phyloP scores from a whole-genome alignment of 1,140 invertebrate species.

The Bombus difficillimus region DNA sequence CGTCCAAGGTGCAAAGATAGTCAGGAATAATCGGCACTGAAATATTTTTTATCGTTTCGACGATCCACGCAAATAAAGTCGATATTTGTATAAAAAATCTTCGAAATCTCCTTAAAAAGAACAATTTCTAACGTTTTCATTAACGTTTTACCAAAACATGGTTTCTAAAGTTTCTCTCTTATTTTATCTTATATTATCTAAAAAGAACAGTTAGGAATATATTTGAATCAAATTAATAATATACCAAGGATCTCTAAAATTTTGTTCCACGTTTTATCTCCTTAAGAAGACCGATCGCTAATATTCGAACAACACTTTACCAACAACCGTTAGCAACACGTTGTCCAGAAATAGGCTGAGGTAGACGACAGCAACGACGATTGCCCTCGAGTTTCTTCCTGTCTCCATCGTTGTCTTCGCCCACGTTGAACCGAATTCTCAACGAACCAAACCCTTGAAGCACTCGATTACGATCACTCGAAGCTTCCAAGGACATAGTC shows the following conservation, averaged over 20 bases:
- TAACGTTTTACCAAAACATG: no score
- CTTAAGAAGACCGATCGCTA: neutral
- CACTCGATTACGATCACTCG: neutral
- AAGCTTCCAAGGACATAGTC: neutral
- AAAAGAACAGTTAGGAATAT: no score
- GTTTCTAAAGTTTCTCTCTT: no score
- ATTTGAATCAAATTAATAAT: no score
- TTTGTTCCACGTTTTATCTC: no score
- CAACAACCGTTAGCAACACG: slow-evolving; percentile 89
- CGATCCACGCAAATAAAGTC: neutral
- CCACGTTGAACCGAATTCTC: slow-evolving; percentile 26
- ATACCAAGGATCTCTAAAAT: neutral
- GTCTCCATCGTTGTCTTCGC: slow-evolving; percentile 49
- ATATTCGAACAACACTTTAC: slow-evolving; percentile 83
- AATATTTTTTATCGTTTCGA: slow-evolving; percentile 65
- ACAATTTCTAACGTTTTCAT: neutral
- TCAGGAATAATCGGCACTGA: slow-evolving; percentile 94
- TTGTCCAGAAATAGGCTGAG: slow-evolving; percentile 89
- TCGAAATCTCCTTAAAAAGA: neutral
- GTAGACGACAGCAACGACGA: slow-evolving; percentile 85
- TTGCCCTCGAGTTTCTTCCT: slow-evolving; percentile 73
- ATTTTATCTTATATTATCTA: no score
- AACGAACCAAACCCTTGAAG: neutral
- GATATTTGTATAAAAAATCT: neutral
- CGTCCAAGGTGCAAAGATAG: slow-evolving; percentile 86